These are phyloP conservation scores for Halocynthia roretzi DNA, from an alignment of 23 tunicate species.

Conservation along the genomic window DNA sequence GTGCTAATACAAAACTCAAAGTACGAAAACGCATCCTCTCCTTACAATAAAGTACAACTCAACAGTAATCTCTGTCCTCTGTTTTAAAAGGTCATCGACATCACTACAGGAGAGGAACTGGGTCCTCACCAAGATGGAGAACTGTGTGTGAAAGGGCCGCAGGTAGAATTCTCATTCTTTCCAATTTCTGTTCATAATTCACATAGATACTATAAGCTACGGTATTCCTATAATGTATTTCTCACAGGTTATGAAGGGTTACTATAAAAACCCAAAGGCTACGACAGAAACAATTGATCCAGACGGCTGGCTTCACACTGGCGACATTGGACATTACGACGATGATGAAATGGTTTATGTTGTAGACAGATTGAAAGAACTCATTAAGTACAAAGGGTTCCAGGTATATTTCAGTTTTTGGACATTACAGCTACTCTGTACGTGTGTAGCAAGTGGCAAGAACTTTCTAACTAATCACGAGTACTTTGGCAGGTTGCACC, in stretches of 20 bases:
- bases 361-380: slow-evolving; percentile 75
- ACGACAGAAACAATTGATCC: slow-evolving; percentile 25
- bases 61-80: background rate
- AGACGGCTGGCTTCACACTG: slow-evolving; percentile 92
- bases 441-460: too few species aligned
- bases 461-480: background rate
- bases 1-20: slow-evolving; percentile 38
- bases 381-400: slow-evolving; percentile 77
- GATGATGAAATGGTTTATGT: slow-evolving; percentile 49
- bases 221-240: background rate
- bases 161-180: slow-evolving; percentile 16
- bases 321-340: slow-evolving; percentile 89
- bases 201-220: background rate
- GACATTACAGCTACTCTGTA: background rate
- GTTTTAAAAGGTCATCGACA: slow-evolving; percentile 29
- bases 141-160: slow-evolving; percentile 74
- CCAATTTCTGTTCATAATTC: background rate
- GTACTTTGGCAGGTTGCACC: slow-evolving; percentile 50
- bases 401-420: slow-evolving; percentile 25
- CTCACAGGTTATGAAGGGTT: slow-evolving; percentile 61
- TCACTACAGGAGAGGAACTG: slow-evolving; percentile 36
- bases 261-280: slow-evolving; percentile 45
- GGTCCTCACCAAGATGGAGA: slow-evolving; percentile 58
- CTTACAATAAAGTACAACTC: background rate
- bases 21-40: slow-evolving; percentile 8